Conservation (phyloP, 2,888 invertebrate species). For the Dastarcus helophoroides region DNA sequence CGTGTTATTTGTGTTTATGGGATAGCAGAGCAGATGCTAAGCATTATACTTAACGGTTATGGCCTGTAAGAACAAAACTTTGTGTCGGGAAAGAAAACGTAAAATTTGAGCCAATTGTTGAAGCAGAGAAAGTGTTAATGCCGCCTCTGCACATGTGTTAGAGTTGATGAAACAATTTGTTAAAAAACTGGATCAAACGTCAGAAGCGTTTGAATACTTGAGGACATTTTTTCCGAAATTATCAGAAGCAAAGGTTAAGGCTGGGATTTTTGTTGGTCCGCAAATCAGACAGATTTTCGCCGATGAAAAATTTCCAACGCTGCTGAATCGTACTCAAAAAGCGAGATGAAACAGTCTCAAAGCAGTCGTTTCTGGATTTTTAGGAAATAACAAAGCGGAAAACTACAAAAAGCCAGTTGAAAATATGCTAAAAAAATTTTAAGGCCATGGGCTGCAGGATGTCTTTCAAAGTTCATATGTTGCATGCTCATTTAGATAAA, state of each 20-base stretch:
- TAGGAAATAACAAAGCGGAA: no score
- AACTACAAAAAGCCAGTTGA: no score
- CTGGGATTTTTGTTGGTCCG: slow-evolving; percentile 20
- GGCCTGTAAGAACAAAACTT: slow-evolving; percentile 14
- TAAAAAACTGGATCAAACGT: slow-evolving; percentile 9
- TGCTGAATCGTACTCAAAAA: slow-evolving; percentile 13
- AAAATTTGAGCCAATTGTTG: slow-evolving; percentile 12
- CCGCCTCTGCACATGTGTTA: slow-evolving; percentile 13
- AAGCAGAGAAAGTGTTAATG: slow-evolving; percentile 11
- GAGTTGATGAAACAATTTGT: no score
- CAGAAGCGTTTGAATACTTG: slow-evolving; percentile 6
- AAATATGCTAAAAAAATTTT: no score
- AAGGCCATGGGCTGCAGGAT: no score
- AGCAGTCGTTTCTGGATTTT: slow-evolving; percentile 11
- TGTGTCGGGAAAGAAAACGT: slow-evolving; percentile 15
- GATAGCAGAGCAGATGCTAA: slow-evolving; percentile 14
- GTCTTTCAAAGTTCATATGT: no score
- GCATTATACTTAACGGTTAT: slow-evolving; percentile 14
- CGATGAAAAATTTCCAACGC: slow-evolving; percentile 14
- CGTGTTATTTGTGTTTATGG: slow-evolving; percentile 20
- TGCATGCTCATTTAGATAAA: slow-evolving; percentile 7
- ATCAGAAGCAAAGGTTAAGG: slow-evolving; percentile 17
- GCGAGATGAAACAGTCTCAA: slow-evolving; percentile 10
- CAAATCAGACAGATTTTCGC: slow-evolving; percentile 18
- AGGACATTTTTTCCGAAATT: background rate